Evolutionary conservation across 2,113 vertebrate species (phyloP), one percentile per base, ranked within the genome.

Genomic region (Platysternon megacephalum): DNA sequence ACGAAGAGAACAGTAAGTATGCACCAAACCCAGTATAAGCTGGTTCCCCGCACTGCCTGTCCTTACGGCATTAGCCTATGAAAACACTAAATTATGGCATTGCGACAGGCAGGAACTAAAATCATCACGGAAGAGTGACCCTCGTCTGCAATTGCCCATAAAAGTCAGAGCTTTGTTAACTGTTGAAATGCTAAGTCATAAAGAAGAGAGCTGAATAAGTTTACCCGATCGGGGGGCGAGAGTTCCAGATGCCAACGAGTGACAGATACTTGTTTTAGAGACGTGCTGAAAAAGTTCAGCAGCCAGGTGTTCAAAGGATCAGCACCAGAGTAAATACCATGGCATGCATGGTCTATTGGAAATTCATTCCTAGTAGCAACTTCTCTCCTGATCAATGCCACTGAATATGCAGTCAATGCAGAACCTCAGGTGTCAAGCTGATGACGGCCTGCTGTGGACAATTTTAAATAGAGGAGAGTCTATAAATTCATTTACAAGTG

Each of bases 11-110:
- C 61, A 96, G 84, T 61, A 19, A 74, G 74, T 11, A 88, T 84
- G 96, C 93, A 87, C 79, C 86, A 94, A 94, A 92, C 82, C 84
- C 53, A 6, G 42, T 24, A 12, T 91, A 90, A 96, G 76, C 87
- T 94, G 94, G 86, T 29, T 81, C 35, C 35, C 55, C 61, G 4
- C 4, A 3, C 46, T 51, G n/a, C 39, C 90, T 5, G 19, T 4
- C 42, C 17, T 35, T 19, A 16, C 1, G 48, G 49, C 19, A 28
- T 4, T n/a, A 19, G 78, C 44, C 84, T 5, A 2, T 61, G 19
- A 51, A 22, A 6, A 80, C 48, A 1, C 85, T 14, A 9, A 3
- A 29, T 1, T 44, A 74, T 0, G 21, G 22, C 0, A 74, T 8
- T 11, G 26, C 10, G 85, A 88, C 44, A 78, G 44, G 11, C 26